Evolutionary conservation across 2,888 invertebrate species (phyloP).

Genomic region (Cyclophora albipunctata): DNA sequence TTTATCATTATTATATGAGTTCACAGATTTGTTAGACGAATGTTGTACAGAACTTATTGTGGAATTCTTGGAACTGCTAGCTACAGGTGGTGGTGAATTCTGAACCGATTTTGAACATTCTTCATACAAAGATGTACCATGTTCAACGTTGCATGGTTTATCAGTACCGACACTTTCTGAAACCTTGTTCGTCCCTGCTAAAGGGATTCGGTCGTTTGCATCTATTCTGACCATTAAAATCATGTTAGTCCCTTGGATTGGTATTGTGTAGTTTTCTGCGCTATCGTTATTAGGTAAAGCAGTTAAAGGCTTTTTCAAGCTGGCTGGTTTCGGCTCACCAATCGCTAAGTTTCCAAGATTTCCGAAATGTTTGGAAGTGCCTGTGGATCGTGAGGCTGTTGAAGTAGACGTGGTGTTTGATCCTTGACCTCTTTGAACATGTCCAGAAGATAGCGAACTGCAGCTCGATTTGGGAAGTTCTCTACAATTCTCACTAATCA

Average conservation of each 20-base stretch:
- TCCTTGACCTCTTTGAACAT: background rate
- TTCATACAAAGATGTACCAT: slow-evolving; percentile 38
- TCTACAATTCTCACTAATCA: slow-evolving; percentile 40
- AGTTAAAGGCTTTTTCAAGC: background rate
- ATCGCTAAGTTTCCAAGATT: slow-evolving; percentile 1
- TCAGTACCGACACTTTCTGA: slow-evolving; percentile 33
- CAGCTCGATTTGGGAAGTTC: slow-evolving; percentile 18
- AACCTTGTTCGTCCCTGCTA: slow-evolving; percentile 7
- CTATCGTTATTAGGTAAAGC: slow-evolving; percentile 11
- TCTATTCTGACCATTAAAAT: slow-evolving; percentile 46
- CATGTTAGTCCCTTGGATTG: slow-evolving; percentile 65
- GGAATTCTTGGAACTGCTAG: no score
- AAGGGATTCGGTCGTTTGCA: slow-evolving; percentile 15
- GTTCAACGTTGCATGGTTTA: slow-evolving; percentile 25
- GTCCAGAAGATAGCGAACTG: background rate
- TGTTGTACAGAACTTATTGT: no score
- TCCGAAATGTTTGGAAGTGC: slow-evolving; percentile 11
- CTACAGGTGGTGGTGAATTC: no score
- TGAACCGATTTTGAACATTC: slow-evolving; percentile 38
- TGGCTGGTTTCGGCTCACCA: no score
- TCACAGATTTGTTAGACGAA: no score
- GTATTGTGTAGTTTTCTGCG: slow-evolving; percentile 45
- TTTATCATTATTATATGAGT: no score
- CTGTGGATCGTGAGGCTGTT: slow-evolving; percentile 9
- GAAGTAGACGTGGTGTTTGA: slow-evolving; percentile 4